phyloP scores from a whole-genome alignment of 1,140 invertebrate genomes.

The Homalodisca vitripennis region DNA sequence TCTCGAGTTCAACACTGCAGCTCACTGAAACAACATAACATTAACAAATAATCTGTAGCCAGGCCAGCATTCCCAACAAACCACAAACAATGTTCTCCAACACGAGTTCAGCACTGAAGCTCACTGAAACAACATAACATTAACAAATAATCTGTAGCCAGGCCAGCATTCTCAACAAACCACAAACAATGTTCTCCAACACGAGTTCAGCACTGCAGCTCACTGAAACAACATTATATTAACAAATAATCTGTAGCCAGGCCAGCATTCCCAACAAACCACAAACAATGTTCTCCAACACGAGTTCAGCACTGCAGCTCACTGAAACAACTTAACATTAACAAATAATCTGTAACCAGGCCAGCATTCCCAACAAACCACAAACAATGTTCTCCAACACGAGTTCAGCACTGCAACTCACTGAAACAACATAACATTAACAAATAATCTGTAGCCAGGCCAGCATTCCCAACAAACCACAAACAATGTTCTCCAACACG shows the following conservation, averaged over 20 bases:
- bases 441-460: no score
- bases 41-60: no score
- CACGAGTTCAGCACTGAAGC: no score
- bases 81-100: no score
- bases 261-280: constrained; percentile 58
- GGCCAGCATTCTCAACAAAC: no score
- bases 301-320: constrained; percentile 80
- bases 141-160: no score
- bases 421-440: constrained; percentile 61
- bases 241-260: not conserved
- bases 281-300: constrained; percentile 83
- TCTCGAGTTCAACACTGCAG: not conserved
- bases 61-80: no score
- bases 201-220: constrained; percentile 84
- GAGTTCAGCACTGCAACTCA: constrained; percentile 82
- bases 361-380: constrained; percentile 66
- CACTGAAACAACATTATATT: constrained; percentile 60
- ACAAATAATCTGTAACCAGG: constrained; percentile 43
- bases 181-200: constrained; percentile 81
- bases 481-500: no score
- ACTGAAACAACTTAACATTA: constrained; percentile 61
- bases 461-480: no score
- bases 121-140: no score
- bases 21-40: no score
- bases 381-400: constrained; percentile 85